Conservation (phyloP, 2,797 vertebrate species). For the Morus bassanus region DNA sequence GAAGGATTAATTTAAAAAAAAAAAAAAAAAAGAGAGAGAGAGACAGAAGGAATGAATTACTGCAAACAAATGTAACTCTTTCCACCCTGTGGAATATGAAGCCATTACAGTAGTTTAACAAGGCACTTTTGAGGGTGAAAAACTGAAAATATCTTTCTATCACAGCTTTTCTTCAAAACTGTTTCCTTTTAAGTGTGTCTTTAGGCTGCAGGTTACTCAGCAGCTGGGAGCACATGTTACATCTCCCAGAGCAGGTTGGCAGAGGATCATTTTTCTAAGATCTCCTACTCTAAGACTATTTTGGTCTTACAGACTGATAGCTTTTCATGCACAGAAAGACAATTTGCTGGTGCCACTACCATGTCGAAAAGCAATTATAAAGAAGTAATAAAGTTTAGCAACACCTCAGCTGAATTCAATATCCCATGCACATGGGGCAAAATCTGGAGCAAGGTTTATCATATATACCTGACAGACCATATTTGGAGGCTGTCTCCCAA, state of each 20-base stretch:
- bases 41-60: background rate
- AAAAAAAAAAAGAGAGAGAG: background rate
- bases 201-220: background rate
- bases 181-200: background rate
- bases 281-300: background rate
- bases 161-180: background rate
- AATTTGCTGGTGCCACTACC: background rate
- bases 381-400: background rate
- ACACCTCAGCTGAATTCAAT: background rate
- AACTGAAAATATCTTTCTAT: background rate
- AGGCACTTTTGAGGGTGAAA: background rate
- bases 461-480: fast-evolving
- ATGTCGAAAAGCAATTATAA: background rate
- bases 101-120: background rate
- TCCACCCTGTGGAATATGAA: background rate
- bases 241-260: background rate
- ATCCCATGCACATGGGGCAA: background rate
- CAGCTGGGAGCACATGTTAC: background rate
- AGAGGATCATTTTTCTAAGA: background rate
- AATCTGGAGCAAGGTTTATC: background rate
- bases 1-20: background rate
- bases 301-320: background rate
- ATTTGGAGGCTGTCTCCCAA: background rate
- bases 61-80: background rate
- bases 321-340: background rate